Evolutionary conservation across 2,113 vertebrate species (phyloP).

Genomic region (Pseudopipra pipra): DNA sequence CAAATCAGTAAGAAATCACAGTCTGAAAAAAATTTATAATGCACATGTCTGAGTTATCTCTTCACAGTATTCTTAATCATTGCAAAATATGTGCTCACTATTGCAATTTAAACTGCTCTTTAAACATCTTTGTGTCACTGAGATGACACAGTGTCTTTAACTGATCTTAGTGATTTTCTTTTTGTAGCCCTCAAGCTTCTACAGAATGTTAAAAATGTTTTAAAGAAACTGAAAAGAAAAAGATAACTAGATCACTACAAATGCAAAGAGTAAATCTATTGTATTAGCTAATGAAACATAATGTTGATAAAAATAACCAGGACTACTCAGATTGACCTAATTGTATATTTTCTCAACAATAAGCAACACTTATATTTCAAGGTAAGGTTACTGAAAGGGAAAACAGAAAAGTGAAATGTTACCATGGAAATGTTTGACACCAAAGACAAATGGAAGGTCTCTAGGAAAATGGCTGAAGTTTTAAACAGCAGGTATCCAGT

Average conservation of each 20-base stretch:
- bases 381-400: neutral
- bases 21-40: neutral
- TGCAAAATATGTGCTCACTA: neutral
- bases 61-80: neutral
- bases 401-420: neutral
- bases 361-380: neutral
- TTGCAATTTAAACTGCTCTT: neutral
- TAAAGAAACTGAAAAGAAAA: neutral
- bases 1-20: neutral
- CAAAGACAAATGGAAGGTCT: neutral
- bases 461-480: neutral
- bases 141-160: neutral
- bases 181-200: neutral
- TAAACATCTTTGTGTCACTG: neutral
- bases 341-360: neutral
- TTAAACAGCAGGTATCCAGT: neutral
- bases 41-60: neutral
- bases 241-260: neutral
- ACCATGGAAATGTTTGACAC: conserved; percentile 18
- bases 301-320: neutral
- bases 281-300: neutral
- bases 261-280: neutral
- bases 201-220: neutral
- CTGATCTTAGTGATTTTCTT: neutral
- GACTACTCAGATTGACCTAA: neutral